Conservation (phyloP, 2,113 vertebrate genomes). For the Melanerpes aurifrons region DNA sequence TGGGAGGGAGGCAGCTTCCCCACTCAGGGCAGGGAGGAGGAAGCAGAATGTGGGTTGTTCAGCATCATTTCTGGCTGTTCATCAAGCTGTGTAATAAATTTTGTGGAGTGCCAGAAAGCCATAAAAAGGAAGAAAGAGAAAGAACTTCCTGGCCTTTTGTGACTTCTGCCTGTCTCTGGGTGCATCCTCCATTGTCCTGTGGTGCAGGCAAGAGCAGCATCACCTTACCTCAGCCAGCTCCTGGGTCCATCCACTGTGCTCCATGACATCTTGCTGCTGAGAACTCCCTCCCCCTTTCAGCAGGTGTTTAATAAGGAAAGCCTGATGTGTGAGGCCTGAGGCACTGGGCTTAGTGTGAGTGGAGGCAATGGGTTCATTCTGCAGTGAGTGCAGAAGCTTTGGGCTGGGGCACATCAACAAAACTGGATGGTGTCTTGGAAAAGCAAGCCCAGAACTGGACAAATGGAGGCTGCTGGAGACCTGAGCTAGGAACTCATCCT, state of each 20-base stretch:
- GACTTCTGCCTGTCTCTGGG: not conserved
- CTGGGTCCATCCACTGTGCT: not conserved
- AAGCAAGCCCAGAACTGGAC: not conserved
- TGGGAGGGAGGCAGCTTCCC: constrained; percentile 66
- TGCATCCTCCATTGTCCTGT: not conserved
- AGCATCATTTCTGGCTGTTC: constrained; percentile 19
- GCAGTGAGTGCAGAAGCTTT: not conserved
- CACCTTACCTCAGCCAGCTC: not conserved
- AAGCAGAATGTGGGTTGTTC: not conserved
- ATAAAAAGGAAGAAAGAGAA: not conserved
- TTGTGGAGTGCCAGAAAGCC: not conserved
- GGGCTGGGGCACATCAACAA: no score
- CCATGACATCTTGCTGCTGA: fast-evolving
- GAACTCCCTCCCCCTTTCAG: not conserved
- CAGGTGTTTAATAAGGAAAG: not conserved
- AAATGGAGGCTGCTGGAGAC: not conserved
- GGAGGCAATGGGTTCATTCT: not conserved
- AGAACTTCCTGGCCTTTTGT: constrained; percentile 5
- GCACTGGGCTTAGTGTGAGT: not conserved
- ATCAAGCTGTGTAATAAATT: constrained; percentile 5
- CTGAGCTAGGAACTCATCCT: not conserved
- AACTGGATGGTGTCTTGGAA: not conserved
- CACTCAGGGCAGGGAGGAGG: constrained; percentile 28
- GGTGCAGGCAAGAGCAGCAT: not conserved
- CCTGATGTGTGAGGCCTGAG: not conserved